A percentile compares a stretch with the other conserved stretches of the same genome.
phyloP scores from a whole-genome alignment of 2,888 invertebrate species.

The Pterobdella sp. region DNA sequence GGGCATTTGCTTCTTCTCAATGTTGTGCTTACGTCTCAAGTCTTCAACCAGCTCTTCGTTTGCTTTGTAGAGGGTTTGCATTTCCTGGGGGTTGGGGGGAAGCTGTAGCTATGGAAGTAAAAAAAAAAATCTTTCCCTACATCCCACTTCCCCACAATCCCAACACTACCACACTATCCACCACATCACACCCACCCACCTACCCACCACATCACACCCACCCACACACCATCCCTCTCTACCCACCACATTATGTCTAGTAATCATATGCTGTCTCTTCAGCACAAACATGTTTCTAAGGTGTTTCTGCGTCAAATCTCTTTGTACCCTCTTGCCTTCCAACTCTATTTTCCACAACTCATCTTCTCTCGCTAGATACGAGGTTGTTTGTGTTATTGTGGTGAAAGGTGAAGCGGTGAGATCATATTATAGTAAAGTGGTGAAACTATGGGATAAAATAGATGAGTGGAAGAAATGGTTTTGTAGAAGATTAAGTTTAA shows the following conservation, averaged over 20 bases:
- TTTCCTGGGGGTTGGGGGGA: constrained; percentile 16
- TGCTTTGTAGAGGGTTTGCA: constrained; percentile 10
- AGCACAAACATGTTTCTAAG: constrained; percentile 21
- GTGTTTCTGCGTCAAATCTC: constrained; percentile 10
- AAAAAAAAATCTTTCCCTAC: neutral
- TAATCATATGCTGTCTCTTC: constrained; percentile 27
- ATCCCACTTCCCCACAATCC: neutral
- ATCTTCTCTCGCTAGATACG: neutral
- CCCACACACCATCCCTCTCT: neutral
- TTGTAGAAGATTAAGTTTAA: too few relatives aligned
- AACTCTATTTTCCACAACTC: constrained; percentile 13
- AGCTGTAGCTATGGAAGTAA: too few relatives aligned
- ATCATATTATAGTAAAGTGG: neutral
- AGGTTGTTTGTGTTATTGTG: neutral
- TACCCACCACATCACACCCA: neutral
- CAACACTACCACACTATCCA: neutral
- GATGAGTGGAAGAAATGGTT: too few relatives aligned
- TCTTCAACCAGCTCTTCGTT: constrained; percentile 5
- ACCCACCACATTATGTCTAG: constrained; percentile 22
- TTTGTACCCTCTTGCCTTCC: constrained; percentile 12
- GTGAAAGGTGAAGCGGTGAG: neutral
- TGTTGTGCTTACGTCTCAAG: neutral
- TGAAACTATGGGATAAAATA: neutral
- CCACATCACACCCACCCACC: neutral
- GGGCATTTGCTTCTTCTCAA: constrained; percentile 9